Evolutionary conservation across 2,797 vertebrate genomes (phyloP).

Genomic region (Acipenser transmontanus): DNA sequence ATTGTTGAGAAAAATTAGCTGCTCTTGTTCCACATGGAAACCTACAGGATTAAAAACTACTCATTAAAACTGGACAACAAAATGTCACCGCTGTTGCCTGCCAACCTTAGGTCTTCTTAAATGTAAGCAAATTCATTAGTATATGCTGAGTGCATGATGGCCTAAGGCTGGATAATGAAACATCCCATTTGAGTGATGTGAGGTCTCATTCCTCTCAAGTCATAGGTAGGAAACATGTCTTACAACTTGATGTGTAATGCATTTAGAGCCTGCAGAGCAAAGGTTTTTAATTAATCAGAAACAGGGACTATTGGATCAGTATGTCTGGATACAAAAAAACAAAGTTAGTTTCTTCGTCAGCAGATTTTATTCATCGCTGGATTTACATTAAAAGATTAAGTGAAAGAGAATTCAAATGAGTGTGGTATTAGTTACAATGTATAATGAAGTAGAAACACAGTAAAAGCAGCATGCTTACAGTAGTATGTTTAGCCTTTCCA

Average conservation of each 20-base stretch:
- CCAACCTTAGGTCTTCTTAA: background rate
- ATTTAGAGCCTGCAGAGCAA: background rate
- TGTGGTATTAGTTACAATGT: too few relatives aligned
- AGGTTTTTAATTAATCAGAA: background rate
- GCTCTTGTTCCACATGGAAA: background rate
- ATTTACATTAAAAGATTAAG: too few relatives aligned
- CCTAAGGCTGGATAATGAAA: background rate
- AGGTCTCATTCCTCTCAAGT: background rate
- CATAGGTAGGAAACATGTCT: background rate
- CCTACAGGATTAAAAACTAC: background rate
- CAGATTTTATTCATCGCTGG: background rate
- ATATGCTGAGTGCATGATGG: background rate
- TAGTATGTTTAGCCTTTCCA: too few relatives aligned
- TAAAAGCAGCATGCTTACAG: too few relatives aligned
- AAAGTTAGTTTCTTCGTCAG: constrained; percentile 1
- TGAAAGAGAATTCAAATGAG: too few relatives aligned
- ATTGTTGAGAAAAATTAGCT: too few relatives aligned
- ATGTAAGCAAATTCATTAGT: background rate
- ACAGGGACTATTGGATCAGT: background rate
- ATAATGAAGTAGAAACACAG: background rate
- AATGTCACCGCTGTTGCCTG: background rate
- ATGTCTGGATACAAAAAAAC: background rate
- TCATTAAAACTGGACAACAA: background rate
- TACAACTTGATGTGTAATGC: background rate
- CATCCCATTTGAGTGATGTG: background rate